Percentiles rank a stretch among this genome's conserved stretches.
Conservation (phyloP, 2,113 vertebrate genomes). For the Pseudolaguvia tuberculata region DNA sequence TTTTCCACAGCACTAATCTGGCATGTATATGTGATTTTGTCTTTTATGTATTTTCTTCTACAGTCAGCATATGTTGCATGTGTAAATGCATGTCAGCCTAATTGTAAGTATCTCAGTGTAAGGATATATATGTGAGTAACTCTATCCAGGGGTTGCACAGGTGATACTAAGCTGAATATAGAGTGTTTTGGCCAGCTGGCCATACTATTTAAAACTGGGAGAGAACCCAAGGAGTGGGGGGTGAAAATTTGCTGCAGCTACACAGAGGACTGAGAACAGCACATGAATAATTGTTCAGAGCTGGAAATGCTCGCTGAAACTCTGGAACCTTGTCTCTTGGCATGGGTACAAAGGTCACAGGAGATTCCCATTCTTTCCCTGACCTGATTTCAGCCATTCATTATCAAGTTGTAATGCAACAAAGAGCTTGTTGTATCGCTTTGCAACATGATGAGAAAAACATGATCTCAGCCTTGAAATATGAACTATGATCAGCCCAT, state of each 20-base stretch:
- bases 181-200: slow-evolving; percentile 68
- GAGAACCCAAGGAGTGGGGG: slow-evolving; percentile 37
- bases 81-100: slow-evolving; percentile 40
- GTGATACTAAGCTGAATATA: slow-evolving; percentile 73
- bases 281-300: slow-evolving; percentile 21
- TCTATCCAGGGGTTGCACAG: slow-evolving; percentile 62
- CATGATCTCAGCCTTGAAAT: slow-evolving; percentile 25
- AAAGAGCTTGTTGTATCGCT: neutral
- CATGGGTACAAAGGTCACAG: slow-evolving; percentile 25
- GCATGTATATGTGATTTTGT: too few species aligned
- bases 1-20: neutral
- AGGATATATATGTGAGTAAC: slow-evolving; percentile 60
- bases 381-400: slow-evolving; percentile 14
- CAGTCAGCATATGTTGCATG: slow-evolving; percentile 9
- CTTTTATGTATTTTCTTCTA: neutral
- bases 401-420: slow-evolving; percentile 4
- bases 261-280: slow-evolving; percentile 12
- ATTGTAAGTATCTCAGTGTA: slow-evolving; percentile 29
- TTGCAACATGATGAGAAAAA: slow-evolving; percentile 19
- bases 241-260: slow-evolving; percentile 52
- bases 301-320: slow-evolving; percentile 20
- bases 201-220: slow-evolving; percentile 71
- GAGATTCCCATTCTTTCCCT: slow-evolving; percentile 13
- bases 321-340: slow-evolving; percentile 13
- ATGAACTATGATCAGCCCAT: slow-evolving; percentile 32